phyloP scores from a whole-genome alignment of 2,113 vertebrate species.

The Elephas maximus region DNA sequence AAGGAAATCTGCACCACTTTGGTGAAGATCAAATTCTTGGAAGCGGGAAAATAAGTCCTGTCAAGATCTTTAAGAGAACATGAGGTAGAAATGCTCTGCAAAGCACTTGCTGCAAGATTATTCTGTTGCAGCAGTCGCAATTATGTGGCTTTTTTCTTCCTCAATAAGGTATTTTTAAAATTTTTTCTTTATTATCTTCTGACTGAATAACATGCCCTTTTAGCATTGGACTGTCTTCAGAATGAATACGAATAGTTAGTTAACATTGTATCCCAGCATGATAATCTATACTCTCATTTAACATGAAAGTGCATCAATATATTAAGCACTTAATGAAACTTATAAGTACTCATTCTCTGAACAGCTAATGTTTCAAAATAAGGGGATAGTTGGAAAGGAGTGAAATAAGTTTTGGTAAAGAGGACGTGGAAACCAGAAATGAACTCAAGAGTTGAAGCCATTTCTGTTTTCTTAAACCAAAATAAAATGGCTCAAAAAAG shows the following conservation, averaged over 20 bases:
- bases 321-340: slow-evolving; percentile 29
- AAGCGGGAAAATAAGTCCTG: background rate
- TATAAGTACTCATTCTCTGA: background rate
- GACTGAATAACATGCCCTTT: slow-evolving; percentile 8
- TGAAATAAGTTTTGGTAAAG: slow-evolving; percentile 7
- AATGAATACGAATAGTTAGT: background rate
- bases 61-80: background rate
- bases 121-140: background rate
- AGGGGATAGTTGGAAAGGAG: background rate
- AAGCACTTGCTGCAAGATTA: background rate
- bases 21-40: background rate
- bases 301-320: slow-evolving; percentile 8
- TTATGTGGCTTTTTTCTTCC: background rate
- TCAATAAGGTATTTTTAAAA: background rate
- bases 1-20: background rate
- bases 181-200: slow-evolving; percentile 12
- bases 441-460: background rate
- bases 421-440: background rate
- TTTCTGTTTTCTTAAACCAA: slow-evolving; percentile 24
- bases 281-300: slow-evolving; percentile 52
- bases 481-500: background rate
- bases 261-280: background rate
- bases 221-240: background rate
- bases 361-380: background rate
- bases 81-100: background rate